Base-by-base conservation (phyloP, 1,140 invertebrate species). In the Macrosteles quadrilineatus region DNA sequence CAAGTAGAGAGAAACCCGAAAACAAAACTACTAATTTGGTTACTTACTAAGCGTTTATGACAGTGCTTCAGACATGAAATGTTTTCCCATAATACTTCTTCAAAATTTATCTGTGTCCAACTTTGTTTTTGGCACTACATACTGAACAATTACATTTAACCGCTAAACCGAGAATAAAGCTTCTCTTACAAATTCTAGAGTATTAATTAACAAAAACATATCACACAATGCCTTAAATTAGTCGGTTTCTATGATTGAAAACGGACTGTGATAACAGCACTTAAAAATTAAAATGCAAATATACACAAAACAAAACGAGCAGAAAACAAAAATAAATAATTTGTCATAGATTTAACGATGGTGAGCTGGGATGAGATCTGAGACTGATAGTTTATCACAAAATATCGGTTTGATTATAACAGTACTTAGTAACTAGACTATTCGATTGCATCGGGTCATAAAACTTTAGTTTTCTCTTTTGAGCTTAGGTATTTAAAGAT, bases 201-300 rank as follows among this genome's bases (percentile, higher is more conserved):
- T 59, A 59, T 59, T 59, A 25, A 59, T 21, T 27, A 50, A 11
- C 6, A 17, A 19, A 19, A 50, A 59, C 55, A 59, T 59, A 59
- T 59, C 55, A 59, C 55, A 59, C 55, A 27, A 59, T 4, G 55
- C 21, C 27, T 14, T 36, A 36, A 36, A 36, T 14, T 6, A 36
- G 14, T 36, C 25, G 23, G 25, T 23, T 27, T 25, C 55, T 59
- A 19, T 59, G 2, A 11, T 12, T 21, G 55, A 29, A 23, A 27
- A 25, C 12, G 21, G 55, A 25, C n/a, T 27, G 12, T 6, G 6
- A 27, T 59, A 29, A 21, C 23, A 25, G 23, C 25, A 59, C 55
- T 59, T 59, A 59, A 59, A 50, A 59, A 59, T 59, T 59, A 59
- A 59, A 59, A 59, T 59, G 55, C 55, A 59, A 59, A 59, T 59